Conservation (phyloP, 92 coral and sea anemone species). For the Phenganax subtilis region DNA sequence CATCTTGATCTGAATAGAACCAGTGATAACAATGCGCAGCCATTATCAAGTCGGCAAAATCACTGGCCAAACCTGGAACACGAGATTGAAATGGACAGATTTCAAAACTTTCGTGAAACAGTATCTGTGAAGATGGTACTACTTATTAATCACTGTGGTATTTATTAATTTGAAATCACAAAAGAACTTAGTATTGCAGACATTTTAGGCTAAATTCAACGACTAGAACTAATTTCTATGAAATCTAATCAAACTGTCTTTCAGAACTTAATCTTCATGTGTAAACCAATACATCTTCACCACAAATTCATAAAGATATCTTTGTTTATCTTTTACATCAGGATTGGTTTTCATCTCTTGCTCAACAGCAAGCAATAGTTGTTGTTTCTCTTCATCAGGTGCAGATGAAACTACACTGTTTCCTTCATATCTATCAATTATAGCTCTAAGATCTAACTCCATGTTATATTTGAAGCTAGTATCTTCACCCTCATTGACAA, state of each 20-base stretch:
- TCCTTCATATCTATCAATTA: constrained; percentile 26
- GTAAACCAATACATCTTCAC: constrained; percentile 19
- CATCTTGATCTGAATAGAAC: constrained; percentile 58
- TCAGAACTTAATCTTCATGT: not conserved
- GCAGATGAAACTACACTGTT: constrained; percentile 62
- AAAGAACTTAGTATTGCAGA: too few relatives aligned
- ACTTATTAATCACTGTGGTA: too few relatives aligned
- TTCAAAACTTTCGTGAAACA: not conserved
- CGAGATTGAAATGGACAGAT: not conserved
- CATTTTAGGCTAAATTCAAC: too few relatives aligned
- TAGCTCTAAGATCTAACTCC: constrained; percentile 7
- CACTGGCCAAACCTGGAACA: constrained; percentile 53
- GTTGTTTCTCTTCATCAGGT: constrained; percentile 48
- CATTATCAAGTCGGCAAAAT: constrained; percentile 58
- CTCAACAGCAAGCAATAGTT: constrained; percentile 49
- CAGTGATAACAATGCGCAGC: constrained; percentile 80
- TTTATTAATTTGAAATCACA: too few relatives aligned
- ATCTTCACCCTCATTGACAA: not conserved
- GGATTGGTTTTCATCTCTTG: constrained; percentile 59
- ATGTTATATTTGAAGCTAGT: not conserved
- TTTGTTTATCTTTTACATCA: constrained; percentile 56
- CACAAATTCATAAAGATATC: constrained; percentile 52
- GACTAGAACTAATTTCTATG: too few relatives aligned
- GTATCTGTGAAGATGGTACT: too few relatives aligned
- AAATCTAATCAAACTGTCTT: not conserved